A percentile compares a stretch with the other conserved stretches of the same genome.
phyloP scores from a whole-genome alignment of 2,113 vertebrate genomes.

The Galbula dea region DNA sequence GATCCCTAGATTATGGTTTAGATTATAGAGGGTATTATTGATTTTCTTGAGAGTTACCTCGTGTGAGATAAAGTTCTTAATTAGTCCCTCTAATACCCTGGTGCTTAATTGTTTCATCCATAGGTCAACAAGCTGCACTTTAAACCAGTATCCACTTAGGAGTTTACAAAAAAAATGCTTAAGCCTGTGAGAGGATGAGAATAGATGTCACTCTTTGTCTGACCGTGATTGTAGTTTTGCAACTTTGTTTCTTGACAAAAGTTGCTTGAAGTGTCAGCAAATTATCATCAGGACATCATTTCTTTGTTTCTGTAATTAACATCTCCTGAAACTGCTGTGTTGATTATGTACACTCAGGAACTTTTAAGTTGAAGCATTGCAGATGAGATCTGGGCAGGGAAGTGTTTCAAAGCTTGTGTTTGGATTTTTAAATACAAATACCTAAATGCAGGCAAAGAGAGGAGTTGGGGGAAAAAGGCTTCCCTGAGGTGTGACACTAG shows the following conservation, averaged over 20 bases:
- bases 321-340: not conserved
- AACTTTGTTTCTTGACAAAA: not conserved
- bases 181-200: constrained; percentile 4
- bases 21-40: not conserved
- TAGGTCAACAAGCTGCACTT: not conserved
- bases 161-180: constrained; percentile 16
- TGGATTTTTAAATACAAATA: constrained; percentile 13
- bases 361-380: not conserved
- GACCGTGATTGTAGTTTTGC: not conserved
- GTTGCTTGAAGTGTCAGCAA: not conserved
- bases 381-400: not conserved
- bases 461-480: not conserved
- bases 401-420: not conserved
- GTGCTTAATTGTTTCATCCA: not conserved
- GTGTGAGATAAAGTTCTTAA: not conserved
- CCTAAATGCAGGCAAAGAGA: not conserved
- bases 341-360: not conserved
- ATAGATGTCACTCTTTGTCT: not conserved
- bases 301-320: constrained; percentile 16
- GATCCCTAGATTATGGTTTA: not conserved
- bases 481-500: constrained; percentile 55
- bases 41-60: not conserved
- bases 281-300: not conserved
- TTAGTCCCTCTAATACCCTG: not conserved
- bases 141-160: not conserved